phyloP scores from a whole-genome alignment of 2,113 vertebrate species.

The Campylomormyrus tamandua region DNA sequence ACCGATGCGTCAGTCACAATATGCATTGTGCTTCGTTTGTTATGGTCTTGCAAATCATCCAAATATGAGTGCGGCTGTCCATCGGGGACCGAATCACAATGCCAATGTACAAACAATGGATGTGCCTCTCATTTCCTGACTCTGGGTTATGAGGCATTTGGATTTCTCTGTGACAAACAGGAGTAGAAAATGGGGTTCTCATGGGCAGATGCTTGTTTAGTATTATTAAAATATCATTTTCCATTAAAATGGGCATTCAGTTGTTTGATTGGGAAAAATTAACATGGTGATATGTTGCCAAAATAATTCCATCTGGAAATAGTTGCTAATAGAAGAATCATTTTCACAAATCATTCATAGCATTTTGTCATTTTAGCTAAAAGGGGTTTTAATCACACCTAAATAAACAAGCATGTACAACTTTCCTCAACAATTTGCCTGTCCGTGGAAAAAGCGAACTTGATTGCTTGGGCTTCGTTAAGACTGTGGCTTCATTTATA shows the following conservation, averaged over 20 bases:
- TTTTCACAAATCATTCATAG: background rate
- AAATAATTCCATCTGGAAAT: constrained; percentile 3
- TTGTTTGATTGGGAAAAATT: background rate
- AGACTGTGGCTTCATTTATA: background rate
- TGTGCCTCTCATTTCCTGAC: background rate
- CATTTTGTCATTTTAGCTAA: background rate
- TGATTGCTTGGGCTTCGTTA: background rate
- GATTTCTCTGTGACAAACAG: background rate
- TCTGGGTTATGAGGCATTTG: background rate
- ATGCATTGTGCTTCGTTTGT: background rate
- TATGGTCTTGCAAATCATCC: background rate
- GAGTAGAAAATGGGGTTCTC: background rate
- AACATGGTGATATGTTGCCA: background rate
- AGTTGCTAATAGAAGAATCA: background rate
- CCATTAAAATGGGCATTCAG: background rate
- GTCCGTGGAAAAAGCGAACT: background rate
- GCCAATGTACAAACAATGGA: background rate
- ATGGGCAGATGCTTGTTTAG: background rate
- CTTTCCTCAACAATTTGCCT: background rate
- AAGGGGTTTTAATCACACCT: background rate
- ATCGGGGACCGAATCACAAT: background rate
- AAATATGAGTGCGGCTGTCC: background rate
- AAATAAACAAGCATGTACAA: background rate
- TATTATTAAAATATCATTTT: constrained; percentile 1
- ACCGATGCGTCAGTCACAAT: background rate